phyloP scores from a whole-genome alignment of 2,113 vertebrate genomes.

The Lophura nycthemera region DNA sequence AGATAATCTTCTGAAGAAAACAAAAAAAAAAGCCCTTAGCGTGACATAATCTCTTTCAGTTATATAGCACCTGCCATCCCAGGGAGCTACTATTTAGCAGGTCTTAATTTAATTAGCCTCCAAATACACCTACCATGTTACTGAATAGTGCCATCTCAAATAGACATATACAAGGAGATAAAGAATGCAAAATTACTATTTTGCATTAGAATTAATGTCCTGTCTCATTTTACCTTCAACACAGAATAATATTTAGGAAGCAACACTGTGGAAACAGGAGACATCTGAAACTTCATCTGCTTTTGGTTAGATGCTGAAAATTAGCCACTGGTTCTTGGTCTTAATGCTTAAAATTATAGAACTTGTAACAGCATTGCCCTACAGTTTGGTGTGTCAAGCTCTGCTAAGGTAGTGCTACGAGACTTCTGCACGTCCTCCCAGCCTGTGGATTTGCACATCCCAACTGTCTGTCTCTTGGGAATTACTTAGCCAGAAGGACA shows the following conservation, averaged over 20 bases:
- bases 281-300: neutral
- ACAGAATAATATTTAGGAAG: neutral
- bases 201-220: neutral
- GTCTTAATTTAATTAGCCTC: conserved; percentile 59
- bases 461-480: neutral
- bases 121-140: neutral
- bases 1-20: conserved; percentile 14
- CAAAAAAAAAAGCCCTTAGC: neutral
- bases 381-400: neutral
- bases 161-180: neutral
- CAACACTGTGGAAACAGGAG: neutral
- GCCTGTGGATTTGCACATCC: rapidly evolving
- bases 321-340: neutral
- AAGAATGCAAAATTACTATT: neutral
- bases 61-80: conserved; percentile 41
- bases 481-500: neutral
- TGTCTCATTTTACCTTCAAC: neutral
- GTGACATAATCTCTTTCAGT: conserved; percentile 23
- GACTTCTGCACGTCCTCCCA: neutral
- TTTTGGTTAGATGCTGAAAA: conserved; percentile 1
- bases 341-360: neutral
- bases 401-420: rapidly evolving
- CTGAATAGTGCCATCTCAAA: neutral
- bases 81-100: conserved; percentile 26
- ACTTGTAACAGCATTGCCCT: neutral